Base-by-base conservation (phyloP, 1,140 invertebrate species). In the Halesus radiatus region DNA sequence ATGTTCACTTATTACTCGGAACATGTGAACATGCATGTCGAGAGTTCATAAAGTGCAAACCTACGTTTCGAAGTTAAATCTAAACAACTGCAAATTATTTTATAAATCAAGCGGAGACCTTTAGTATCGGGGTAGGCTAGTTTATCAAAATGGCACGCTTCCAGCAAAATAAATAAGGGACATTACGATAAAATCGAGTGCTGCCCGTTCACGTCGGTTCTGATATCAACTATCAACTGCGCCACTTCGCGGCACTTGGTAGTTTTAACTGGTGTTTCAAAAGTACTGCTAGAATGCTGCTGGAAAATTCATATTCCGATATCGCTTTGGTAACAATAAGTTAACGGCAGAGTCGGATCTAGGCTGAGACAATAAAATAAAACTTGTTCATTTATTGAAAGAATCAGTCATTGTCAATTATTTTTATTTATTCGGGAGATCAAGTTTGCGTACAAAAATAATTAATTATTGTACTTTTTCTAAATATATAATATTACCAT, bases 51-150 rank as follows among this genome's bases (percentile, higher is more conserved):
- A 66, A 66, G 62, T 66, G 22, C 22, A 66, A 22, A 22, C 62
- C 10, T 66, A 26, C 26, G 22, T 3, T 45, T 1, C 62, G 6
- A n/a, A 22, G 29, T 50, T 70, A 20, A 70, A 70, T 50, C 13
- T 20, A 52, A 70, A 70, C 45, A 70, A 70, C 66, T 70, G 66
- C 5, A 70, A 70, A 70, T 70, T 70, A 70, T 70, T 70, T 70
- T 70, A 70, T 70, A 70, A 70, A 70, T 70, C 66, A 70, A 26
- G 37, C 45, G 16, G 66, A 70, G 32, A 22, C n/a, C 10, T 70
- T 70, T 37, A 16, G 66, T 20, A 70, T 70, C 66, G 66, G 32
- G 66, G 7, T 52, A 6, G 37, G 29, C 62, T 15, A 66, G 62
- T 66, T 66, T 66, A 66, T 66, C 62, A 66, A 70, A 70, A 45